Conservation (phyloP, 2,113 vertebrate genomes). For the Brienomyrus brachyistius region DNA sequence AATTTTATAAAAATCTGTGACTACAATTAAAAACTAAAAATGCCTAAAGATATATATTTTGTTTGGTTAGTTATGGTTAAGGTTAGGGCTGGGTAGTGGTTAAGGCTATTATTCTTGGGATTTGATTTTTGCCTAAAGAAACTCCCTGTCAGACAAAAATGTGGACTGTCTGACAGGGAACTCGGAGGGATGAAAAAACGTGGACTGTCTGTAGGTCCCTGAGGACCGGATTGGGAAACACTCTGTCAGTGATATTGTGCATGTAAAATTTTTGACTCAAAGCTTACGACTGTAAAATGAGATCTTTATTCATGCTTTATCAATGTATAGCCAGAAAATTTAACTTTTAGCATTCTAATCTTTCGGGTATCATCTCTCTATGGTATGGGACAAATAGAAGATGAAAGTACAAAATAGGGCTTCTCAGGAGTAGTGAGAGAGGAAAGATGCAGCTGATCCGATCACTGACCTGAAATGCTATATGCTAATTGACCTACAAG, state of each 20-base stretch:
- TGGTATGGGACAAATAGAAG: neutral
- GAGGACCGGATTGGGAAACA: neutral
- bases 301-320: neutral
- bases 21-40: too few relatives aligned
- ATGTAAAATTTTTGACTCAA: neutral
- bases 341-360: neutral
- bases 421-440: neutral
- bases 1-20: too few relatives aligned
- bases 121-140: too few relatives aligned
- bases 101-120: too few relatives aligned
- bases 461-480: neutral
- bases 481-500: neutral
- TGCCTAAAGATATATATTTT: too few relatives aligned
- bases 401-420: neutral
- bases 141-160: neutral
- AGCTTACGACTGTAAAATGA: neutral
- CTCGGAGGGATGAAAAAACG: neutral
- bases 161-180: neutral
- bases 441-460: neutral
- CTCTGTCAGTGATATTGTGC: neutral
- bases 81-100: too few relatives aligned
- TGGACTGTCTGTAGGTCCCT: neutral
- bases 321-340: neutral
- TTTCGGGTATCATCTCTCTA: neutral
- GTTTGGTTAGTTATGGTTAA: too few relatives aligned